A percentile compares a stretch with the other conserved stretches of the same genome.
These are phyloP conservation scores for Lagopus leucura DNA, from an alignment of 2,113 vertebrate species.

Conservation along the genomic window DNA sequence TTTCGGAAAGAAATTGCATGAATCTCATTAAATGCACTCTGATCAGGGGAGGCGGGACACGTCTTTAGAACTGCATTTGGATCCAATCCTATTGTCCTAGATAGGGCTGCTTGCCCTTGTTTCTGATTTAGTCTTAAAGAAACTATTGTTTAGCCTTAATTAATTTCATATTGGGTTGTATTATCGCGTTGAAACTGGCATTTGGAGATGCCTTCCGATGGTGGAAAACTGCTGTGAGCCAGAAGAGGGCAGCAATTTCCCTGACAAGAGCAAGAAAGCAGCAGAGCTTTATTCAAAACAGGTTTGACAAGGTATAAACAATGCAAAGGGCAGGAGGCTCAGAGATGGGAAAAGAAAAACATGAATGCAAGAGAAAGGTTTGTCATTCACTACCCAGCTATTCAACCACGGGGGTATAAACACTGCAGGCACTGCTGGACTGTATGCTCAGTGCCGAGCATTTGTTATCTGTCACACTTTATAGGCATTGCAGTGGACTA, in stretches of 20 bases:
- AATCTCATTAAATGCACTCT: slow-evolving; percentile 50
- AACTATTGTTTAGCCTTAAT: slow-evolving; percentile 61
- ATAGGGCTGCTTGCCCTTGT: slow-evolving; percentile 17
- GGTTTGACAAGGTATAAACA: slow-evolving; percentile 57
- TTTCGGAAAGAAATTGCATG: slow-evolving; percentile 44
- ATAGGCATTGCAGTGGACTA: neutral
- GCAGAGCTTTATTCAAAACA: slow-evolving; percentile 43
- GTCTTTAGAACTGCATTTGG: slow-evolving; percentile 38
- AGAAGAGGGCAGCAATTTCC: slow-evolving; percentile 81
- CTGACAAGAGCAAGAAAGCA: slow-evolving; percentile 49
- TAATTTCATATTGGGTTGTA: slow-evolving; percentile 41
- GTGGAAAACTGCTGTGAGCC: slow-evolving; percentile 8
- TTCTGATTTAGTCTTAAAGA: slow-evolving; percentile 60
- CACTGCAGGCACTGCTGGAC: slow-evolving; percentile 10
- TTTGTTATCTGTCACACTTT: slow-evolving; percentile 19
- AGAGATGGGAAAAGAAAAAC: neutral
- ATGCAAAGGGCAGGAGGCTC: slow-evolving; percentile 35
- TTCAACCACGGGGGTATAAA: slow-evolving; percentile 62
- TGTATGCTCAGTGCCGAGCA: neutral
- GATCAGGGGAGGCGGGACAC: slow-evolving; percentile 45
- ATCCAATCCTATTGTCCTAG: slow-evolving; percentile 38
- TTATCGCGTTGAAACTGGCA: slow-evolving; percentile 31
- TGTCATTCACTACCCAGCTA: slow-evolving; percentile 51
- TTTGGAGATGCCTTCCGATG: neutral
- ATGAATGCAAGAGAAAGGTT: neutral